Percentiles rank a stretch among this genome's conserved stretches.
phyloP scores from a whole-genome alignment of 2,113 vertebrate genomes.

The Nothocercus nigrocapillus region DNA sequence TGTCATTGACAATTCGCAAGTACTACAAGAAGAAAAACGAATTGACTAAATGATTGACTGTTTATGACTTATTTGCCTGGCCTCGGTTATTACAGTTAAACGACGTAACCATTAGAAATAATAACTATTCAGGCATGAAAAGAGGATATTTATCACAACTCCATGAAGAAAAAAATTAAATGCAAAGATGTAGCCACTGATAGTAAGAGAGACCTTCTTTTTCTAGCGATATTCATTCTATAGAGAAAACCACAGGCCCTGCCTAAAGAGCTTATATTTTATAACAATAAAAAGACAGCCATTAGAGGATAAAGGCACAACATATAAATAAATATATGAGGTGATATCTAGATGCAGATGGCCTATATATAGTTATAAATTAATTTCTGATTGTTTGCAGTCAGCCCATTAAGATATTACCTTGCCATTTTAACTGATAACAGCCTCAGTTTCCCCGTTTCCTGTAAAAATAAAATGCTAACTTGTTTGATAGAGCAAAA shows the following conservation, averaged over 20 bases:
- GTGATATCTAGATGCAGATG: background rate
- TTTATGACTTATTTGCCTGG: conserved; percentile 36
- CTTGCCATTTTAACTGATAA: background rate
- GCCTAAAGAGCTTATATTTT: background rate
- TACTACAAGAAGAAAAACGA: background rate
- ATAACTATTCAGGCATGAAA: background rate
- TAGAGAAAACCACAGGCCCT: background rate
- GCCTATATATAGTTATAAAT: background rate
- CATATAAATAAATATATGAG: background rate
- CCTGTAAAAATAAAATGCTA: background rate
- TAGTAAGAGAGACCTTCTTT: background rate
- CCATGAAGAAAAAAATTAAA: background rate
- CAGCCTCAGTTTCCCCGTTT: background rate
- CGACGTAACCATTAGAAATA: background rate
- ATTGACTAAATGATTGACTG: background rate
- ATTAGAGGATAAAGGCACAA: background rate
- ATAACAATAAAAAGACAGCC: rapidly evolving
- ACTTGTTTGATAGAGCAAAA: background rate
- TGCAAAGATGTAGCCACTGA: background rate
- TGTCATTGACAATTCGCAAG: conserved; percentile 3
- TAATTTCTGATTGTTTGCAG: background rate
- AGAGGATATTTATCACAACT: background rate
- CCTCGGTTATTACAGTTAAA: conserved; percentile 34
- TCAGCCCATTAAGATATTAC: background rate
- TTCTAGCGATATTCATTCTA: background rate